Evolutionary conservation across 2,888 invertebrate genomes (phyloP).

Genomic region (Napeogenes sylphis): DNA sequence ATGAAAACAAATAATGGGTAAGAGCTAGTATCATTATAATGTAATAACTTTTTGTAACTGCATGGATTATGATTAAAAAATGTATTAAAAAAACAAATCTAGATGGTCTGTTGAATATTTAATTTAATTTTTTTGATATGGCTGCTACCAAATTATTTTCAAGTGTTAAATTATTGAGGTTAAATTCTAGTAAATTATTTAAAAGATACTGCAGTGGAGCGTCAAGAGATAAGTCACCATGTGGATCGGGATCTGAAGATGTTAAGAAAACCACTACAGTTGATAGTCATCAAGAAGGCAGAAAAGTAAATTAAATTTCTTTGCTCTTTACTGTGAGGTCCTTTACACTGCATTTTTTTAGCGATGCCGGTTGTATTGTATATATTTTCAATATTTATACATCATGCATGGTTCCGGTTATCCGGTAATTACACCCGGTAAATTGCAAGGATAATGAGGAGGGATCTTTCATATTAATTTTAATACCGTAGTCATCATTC

Average conservation of each 20-base stretch:
- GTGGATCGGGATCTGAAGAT: conserved; percentile 12
- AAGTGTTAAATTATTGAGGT: conserved; percentile 37
- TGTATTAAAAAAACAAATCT: conserved; percentile 37
- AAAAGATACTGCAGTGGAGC: conserved; percentile 24
- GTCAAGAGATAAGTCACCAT: conserved; percentile 5
- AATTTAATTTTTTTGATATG: conserved; percentile 50
- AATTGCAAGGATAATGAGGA: no score
- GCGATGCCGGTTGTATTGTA: neutral
- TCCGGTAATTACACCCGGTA: no score
- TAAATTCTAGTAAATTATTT: conserved; percentile 22
- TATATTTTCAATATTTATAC: neutral
- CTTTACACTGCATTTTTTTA: no score
- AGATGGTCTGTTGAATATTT: conserved; percentile 43
- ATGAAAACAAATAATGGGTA: no score
- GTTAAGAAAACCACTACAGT: neutral
- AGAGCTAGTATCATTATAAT: neutral
- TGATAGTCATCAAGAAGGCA: conserved; percentile 28
- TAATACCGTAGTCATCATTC: no score
- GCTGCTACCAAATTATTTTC: conserved; percentile 55
- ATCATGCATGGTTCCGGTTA: no score
- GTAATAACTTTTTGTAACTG: neutral
- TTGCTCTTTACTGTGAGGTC: no score
- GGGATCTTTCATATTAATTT: no score
- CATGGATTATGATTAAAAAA: conserved; percentile 5
- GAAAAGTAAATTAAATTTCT: conserved; percentile 30